Base-by-base conservation (phyloP, 2,888 invertebrate genomes). In the Spodoptera littoralis region DNA sequence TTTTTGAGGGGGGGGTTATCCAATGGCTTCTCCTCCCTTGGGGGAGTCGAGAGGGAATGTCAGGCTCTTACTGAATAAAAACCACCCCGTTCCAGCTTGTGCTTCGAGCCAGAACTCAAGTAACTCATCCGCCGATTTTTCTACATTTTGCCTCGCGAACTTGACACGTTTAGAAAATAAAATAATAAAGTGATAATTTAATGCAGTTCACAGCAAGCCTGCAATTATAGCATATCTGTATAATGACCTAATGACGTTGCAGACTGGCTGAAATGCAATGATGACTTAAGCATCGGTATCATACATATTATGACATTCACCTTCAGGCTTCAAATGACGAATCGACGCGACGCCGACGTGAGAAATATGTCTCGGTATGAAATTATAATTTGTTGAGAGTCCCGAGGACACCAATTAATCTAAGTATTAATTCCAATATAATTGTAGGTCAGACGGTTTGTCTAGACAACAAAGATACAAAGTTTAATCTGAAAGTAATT, bases 231-330 rank as follows among this genome's bases (percentile, higher is more conserved):
- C 52, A 61, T 65, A 57, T 59, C 45, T 76, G 50, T 42, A 46
- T 71, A 71, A 76, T 71, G n/a, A 59, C 45, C n/a, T 47, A 57
- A 69, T 60, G 50, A 11, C 13, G 52, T 47, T 42, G 22, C 51
- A 44, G 46, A 30, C 27, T 58, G 49, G 24, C 55, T 56, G 36
- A 50, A 72, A 59, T 71, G 73, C 49, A 47, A 49, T 59, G 56
- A 73, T 61, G 76, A 76, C 49, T 73, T 76, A 71, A 76, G 72
- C 58, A 50, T 45, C 60, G 42, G 65, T 65, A 71, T 70, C 41
- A 59, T 63, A 12, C 44, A 58, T 47, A 46, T 63, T 60, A 59
- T 65, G 55, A 50, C 52, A 65, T 61, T 61, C 24, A 65, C n/a
- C 46, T 44, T 58, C 60, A 48, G 44, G 13, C 30, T 27, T 43